Base-by-base conservation (phyloP, 2,888 invertebrate genomes). In the Rhyacophila evoluta region DNA sequence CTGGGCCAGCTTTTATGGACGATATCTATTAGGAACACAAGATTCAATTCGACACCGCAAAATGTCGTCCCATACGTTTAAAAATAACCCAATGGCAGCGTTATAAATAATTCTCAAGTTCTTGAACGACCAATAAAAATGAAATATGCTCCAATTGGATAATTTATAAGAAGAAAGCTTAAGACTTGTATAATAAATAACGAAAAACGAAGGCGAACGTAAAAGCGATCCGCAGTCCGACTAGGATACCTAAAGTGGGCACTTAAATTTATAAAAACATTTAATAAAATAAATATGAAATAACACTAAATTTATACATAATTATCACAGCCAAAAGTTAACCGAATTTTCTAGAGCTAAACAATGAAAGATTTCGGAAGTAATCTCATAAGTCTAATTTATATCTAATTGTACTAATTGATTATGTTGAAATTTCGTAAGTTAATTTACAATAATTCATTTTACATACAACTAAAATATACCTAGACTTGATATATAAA, bases 91-190 rank as follows among this genome's bases (percentile, higher is more conserved):
- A 29, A 28, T 41, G 25, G n/a, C 8, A 25, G 70, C 71, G 19
- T 75, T 75, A 79, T 75, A 79, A 79, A 75, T 75, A 72, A 39
- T 67, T 36, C 72, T 19, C 28, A 37, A 67, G 72, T 55, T 11
- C 72, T 37, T 37, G 55, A 79, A 79, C 79, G 79, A 79, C 79
- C 79, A 37, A 79, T 79, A 79, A 79, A 79, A 75, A 67, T 79
- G 79, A 79, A 72, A 55, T 55, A 55, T 55, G 10, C 19, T 55
- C 8, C 55, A 25, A 25, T 55, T 55, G 19, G 19, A 55, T 55
- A 55, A 55, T 55, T 55, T 55, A 15, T 55, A 25, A 25, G 25
- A 55, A 55, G 19, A 25, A 25, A 25, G 10, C 10, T 19, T 55
- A 55, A 55, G 55, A 55, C 19, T 55, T 55, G 25, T 8, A 55